Base-by-base conservation (phyloP, 2,888 invertebrate genomes). In the Chymomyza procnemis region DNA sequence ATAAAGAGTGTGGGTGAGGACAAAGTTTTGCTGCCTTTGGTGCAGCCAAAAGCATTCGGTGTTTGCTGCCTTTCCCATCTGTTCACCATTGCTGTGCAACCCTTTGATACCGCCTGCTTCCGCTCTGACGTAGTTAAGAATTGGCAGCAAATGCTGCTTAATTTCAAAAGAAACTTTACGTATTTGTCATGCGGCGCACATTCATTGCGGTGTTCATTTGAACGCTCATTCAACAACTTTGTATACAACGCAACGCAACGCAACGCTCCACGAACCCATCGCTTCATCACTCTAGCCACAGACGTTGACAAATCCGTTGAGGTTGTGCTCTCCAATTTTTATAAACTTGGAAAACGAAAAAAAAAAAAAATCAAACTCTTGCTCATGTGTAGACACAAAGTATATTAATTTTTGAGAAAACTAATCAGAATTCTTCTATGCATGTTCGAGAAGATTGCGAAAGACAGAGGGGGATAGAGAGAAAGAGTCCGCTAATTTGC, bases 81-180 rank as follows among this genome's bases (percentile, higher is more conserved):
- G 26, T 26, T 1, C 26, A 26, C 30, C 52, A 9, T 12, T 12
- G 3, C 34, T 12, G 1, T 5, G 12, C 6, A 41, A 41, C 34
- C 34, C 34, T 41, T 14, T 41, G 34, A 12, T 41, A 2, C 34
- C 12, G 2, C 34, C 19, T 6, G 47, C 22, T 70, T 30, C 71
- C 64, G 64, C 77, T 73, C 85, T 86, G 87, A 87, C 82, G 85
- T 78, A 87, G 85, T 87, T 84, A 87, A 87, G 85, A 82, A 84
- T 87, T 87, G 87, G 85, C 85, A 85, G 87, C 84, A 84, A 84
- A 87, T 85, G 87, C 84, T 84, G 87, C 87, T 84, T 84, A 84
- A 84, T 87, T 84, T 85, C 83, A 82, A 84, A 85, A 87, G 85
- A 87, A 87, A 84, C 87, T 87, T 84, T 83, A 76, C 85, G 83